These are phyloP conservation scores for Hyla sarda DNA, from an alignment of 2,113 vertebrate species.

Conservation along the genomic window DNA sequence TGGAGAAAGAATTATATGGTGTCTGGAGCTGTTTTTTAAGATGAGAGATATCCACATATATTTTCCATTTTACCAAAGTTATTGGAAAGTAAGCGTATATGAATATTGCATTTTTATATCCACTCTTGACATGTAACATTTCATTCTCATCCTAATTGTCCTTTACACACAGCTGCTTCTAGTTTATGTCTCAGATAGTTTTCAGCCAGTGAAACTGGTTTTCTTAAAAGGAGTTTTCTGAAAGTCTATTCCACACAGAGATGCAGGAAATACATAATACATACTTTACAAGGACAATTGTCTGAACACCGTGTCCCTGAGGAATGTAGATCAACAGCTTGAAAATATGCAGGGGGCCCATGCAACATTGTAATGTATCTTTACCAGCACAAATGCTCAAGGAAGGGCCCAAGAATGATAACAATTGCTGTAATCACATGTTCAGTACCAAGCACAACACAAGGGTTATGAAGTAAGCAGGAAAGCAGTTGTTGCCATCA, in stretches of 20 bases:
- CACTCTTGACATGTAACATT: background rate
- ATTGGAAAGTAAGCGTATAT: background rate
- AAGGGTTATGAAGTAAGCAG: background rate
- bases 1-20: background rate
- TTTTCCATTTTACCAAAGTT: background rate
- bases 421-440: slow-evolving; percentile 7
- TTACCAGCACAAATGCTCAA: slow-evolving; percentile 1
- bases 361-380: background rate
- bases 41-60: background rate
- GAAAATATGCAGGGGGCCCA: slow-evolving; percentile 1
- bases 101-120: background rate
- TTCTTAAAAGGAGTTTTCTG: background rate
- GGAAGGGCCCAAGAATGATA: background rate
- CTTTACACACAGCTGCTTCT: background rate
- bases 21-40: background rate
- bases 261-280: background rate
- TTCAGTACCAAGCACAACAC: background rate
- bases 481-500: background rate
- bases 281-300: slow-evolving; percentile 7
- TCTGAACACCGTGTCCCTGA: slow-evolving; percentile 20
- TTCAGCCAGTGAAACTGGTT: background rate
- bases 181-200: background rate
- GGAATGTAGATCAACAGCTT: slow-evolving; percentile 30
- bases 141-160: background rate
- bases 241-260: background rate